Evolutionary conservation across 2,797 vertebrate species (phyloP).

Genomic region (Tangara arthus): DNA sequence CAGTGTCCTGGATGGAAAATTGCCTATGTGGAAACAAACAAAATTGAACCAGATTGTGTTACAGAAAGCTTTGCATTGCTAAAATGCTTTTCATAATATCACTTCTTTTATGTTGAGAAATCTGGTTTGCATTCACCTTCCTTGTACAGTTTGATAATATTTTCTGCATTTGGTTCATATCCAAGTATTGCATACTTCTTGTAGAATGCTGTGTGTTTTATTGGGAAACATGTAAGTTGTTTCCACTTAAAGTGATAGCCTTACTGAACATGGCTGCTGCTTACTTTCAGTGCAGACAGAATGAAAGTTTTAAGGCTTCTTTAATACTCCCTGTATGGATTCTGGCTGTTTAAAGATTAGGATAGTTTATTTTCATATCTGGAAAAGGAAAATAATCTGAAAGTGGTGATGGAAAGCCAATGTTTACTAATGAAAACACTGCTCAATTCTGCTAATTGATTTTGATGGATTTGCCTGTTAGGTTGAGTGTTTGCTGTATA

Average conservation of each 20-base stretch:
- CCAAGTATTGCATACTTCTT: not conserved
- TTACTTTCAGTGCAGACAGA: not conserved
- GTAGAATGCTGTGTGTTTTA: not conserved
- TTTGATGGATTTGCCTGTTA: not conserved
- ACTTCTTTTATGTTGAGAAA: not conserved
- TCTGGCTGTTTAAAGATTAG: not conserved
- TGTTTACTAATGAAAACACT: not conserved
- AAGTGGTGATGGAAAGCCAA: not conserved
- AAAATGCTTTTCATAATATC: not conserved
- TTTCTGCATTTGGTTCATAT: rapidly evolving
- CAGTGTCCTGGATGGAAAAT: not conserved
- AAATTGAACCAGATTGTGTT: not conserved
- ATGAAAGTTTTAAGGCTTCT: not conserved
- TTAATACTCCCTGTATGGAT: not conserved
- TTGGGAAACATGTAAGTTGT: not conserved
- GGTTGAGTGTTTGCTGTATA: not conserved
- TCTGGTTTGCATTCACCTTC: not conserved
- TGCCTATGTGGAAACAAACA: not conserved
- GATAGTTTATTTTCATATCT: not conserved
- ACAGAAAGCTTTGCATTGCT: not conserved
- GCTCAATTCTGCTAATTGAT: not conserved
- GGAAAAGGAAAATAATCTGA: not conserved
- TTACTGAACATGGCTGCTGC: not conserved
- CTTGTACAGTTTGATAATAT: not conserved
- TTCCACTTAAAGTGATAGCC: not conserved